Conservation (phyloP, 2,113 vertebrate genomes). For the Carlito syrichta region DNA sequence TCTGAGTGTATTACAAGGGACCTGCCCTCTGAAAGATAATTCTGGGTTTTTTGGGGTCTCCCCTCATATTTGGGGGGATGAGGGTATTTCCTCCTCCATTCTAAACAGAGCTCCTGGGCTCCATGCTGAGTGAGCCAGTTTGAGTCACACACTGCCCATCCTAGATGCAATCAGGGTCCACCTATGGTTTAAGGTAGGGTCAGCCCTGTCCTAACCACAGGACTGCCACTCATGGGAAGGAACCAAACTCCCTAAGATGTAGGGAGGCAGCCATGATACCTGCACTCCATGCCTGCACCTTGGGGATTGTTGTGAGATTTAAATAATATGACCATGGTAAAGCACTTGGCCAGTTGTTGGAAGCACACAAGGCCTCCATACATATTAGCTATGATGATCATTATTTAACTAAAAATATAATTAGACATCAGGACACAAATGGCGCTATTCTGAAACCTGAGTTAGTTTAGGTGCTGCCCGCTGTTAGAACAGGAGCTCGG, state of each 20-base stretch:
- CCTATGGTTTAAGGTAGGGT: not conserved
- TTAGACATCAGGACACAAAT: not conserved
- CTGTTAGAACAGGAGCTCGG: not conserved
- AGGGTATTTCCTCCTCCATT: not conserved
- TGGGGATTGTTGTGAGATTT: not conserved
- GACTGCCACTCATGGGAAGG: not conserved
- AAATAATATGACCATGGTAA: not conserved
- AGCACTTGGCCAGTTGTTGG: not conserved
- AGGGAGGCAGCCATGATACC: not conserved
- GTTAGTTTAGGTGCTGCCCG: not conserved
- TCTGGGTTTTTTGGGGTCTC: no score
- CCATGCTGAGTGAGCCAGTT: not conserved
- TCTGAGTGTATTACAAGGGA: no score
- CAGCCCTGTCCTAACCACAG: not conserved
- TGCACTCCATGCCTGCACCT: not conserved
- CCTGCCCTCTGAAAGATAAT: no score
- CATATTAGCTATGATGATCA: not conserved
- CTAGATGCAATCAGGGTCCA: not conserved
- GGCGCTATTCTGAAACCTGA: not conserved
- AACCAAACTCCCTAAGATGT: rapidly evolving
- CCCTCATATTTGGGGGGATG: no score
- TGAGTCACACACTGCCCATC: not conserved
- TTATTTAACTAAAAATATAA: not conserved
- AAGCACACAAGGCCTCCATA: not conserved
- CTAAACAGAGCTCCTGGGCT: not conserved